Evolutionary conservation across 2,888 invertebrate genomes (phyloP), one percentile per base, ranked within the genome.

Genomic region (Oscheius myriophilus): DNA sequence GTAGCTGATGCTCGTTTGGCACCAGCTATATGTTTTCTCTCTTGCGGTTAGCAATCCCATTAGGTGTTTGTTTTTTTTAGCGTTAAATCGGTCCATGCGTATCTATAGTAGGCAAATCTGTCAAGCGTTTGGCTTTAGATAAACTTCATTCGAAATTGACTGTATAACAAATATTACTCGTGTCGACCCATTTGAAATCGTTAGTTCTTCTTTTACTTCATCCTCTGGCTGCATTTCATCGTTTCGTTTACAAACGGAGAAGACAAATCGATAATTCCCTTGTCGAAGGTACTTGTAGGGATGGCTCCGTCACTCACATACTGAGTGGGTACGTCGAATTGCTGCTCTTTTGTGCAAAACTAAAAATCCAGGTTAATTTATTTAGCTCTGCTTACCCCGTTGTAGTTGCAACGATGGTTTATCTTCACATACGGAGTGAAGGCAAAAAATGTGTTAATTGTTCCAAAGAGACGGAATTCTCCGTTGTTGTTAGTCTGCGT

Each of bases 381-480:
- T 18, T 3, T 3, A 18, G 18, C 11, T 18, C 9, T 4, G 16
- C 61, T 25, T 39, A 61, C 61, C 61, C 61, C 61, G 46, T 61
- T 46, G 39, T 61, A 61, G 39, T 61, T 61, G 39, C 61, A 61
- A n/a, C 26, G 46, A 4, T 61, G 61, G 18, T 33, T 33, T 0
- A 61, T 25, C 18, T 39, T 26, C 16, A 61, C 49, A 61, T 61
- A 61, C 6, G 61, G 61, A 7, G 26, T 25, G 49, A 61, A 61
- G 18, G 46, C 33, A 49, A 61, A 61, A 1, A 26, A 46, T 0
- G 61, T 61, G 61, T 61, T 49, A 4, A 61, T 26, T 0, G 49
- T 49, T 1, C 61, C 61, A 21, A 61, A 61, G n/a, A 61, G 49
- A 9, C 61, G 61, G 49, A 61, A 61, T 33, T 61, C 61, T 12